A percentile compares a stretch with the other conserved stretches of the same genome.
Evolutionary conservation across 2,888 invertebrate genomes (phyloP).

Genomic region (Rhimphoctona megacephalus): DNA sequence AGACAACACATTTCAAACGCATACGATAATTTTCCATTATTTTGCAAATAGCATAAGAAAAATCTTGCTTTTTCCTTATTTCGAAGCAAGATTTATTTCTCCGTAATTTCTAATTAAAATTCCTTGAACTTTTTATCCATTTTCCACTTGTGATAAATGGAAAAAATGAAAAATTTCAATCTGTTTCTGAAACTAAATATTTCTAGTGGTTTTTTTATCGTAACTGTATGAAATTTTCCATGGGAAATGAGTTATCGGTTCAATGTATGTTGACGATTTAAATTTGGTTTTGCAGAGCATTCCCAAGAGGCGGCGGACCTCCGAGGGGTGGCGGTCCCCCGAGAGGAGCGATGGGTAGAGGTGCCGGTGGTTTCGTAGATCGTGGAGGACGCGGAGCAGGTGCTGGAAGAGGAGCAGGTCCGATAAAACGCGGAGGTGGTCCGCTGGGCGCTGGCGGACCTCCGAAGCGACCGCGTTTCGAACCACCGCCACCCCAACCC

Average conservation of each 20-base stretch:
- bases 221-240: background rate
- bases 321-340: constrained; percentile 71
- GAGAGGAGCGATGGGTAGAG: constrained; percentile 72
- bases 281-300: constrained; percentile 56
- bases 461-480: constrained; percentile 86
- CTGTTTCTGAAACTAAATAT: background rate
- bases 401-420: constrained; percentile 82
- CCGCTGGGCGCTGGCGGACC: constrained; percentile 87
- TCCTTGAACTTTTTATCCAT: background rate
- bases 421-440: constrained; percentile 85
- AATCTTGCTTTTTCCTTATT: too few relatives aligned
- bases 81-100: too few relatives aligned
- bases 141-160: background rate
- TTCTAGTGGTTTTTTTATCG: background rate
- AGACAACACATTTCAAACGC: background rate
- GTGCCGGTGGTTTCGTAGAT: constrained; percentile 85
- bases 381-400: constrained; percentile 84
- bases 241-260: background rate
- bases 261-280: background rate
- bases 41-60: too few relatives aligned
- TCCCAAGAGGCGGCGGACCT: constrained; percentile 68
- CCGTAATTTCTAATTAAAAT: background rate
- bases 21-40: too few relatives aligned
- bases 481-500: constrained; percentile 80
- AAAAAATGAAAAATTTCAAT: background rate